A percentile compares a stretch with the other conserved stretches of the same genome.
phyloP scores from a whole-genome alignment of 2,888 invertebrate genomes.

The Orchesella flavescens region DNA sequence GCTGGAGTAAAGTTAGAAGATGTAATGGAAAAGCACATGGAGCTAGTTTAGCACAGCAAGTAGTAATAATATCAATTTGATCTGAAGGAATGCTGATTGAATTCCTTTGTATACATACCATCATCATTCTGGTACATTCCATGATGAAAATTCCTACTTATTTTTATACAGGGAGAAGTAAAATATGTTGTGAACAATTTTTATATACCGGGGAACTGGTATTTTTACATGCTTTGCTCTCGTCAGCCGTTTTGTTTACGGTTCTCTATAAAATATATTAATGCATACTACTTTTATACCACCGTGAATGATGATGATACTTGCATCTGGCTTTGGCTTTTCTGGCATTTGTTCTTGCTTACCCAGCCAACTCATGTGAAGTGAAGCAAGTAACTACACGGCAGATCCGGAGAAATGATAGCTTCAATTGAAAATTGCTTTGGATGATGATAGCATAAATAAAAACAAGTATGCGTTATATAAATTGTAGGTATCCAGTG shows the following conservation, averaged over 20 bases:
- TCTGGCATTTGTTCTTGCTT: constrained; percentile 38
- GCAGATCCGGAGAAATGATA: constrained; percentile 47
- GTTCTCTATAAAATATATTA: neutral
- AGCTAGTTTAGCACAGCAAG: constrained; percentile 34
- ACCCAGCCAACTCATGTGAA: constrained; percentile 30
- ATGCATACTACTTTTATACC: neutral
- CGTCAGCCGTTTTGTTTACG: neutral
- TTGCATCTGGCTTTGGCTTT: neutral
- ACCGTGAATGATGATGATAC: neutral
- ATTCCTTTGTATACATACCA: constrained; percentile 48
- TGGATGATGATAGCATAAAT: constrained; percentile 42
- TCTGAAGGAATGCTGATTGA: constrained; percentile 63
- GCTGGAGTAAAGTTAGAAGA: neutral
- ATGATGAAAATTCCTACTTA: constrained; percentile 23
- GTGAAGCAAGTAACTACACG: constrained; percentile 30
- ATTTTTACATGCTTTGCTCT: constrained; percentile 19
- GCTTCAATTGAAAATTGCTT: constrained; percentile 51
- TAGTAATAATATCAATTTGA: constrained; percentile 58
- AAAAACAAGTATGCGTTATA: constrained; percentile 28
- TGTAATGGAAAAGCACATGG: no score
- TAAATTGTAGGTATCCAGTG: no score
- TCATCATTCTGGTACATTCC: constrained; percentile 36
- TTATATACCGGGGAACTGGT: constrained; percentile 28
- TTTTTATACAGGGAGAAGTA: neutral
- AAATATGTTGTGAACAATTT: neutral